A percentile compares a stretch with the other conserved stretches of the same genome.
phyloP scores from a whole-genome alignment of 2,113 vertebrate species.

The Peromyscus polionotus region DNA sequence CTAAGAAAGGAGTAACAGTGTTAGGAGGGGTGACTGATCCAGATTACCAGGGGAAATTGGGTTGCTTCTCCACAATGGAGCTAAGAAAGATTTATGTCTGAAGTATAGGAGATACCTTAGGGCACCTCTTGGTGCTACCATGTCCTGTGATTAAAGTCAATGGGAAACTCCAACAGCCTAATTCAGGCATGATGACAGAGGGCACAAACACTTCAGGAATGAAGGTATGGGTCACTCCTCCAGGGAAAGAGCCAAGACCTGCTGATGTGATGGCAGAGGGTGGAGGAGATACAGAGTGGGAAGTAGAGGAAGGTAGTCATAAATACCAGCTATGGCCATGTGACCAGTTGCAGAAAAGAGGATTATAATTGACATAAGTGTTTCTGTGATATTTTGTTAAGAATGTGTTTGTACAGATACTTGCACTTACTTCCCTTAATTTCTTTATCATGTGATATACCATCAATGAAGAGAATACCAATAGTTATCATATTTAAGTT shows the following conservation, averaged over 20 bases:
- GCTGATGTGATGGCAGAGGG: neutral
- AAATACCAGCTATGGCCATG: neutral
- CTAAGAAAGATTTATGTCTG: neutral
- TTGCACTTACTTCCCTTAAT: neutral
- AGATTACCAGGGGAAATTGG: neutral
- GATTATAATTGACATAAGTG: neutral
- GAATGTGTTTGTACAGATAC: neutral
- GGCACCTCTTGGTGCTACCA: neutral
- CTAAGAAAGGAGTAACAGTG: neutral
- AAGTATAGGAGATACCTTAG: neutral
- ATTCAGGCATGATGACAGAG: neutral
- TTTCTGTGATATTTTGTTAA: neutral
- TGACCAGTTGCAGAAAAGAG: neutral
- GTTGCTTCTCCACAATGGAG: neutral
- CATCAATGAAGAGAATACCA: neutral
- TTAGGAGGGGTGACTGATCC: neutral
- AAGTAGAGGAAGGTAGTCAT: neutral
- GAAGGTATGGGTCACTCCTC: neutral
- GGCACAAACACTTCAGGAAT: neutral
- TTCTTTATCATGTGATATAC: neutral
- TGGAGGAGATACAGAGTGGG: neutral
- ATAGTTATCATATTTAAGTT: neutral
- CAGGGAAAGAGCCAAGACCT: neutral
- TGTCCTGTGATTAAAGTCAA: neutral
- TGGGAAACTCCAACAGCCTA: neutral